Base-by-base conservation (phyloP, 2,797 vertebrate species). In the Columba guinea region DNA sequence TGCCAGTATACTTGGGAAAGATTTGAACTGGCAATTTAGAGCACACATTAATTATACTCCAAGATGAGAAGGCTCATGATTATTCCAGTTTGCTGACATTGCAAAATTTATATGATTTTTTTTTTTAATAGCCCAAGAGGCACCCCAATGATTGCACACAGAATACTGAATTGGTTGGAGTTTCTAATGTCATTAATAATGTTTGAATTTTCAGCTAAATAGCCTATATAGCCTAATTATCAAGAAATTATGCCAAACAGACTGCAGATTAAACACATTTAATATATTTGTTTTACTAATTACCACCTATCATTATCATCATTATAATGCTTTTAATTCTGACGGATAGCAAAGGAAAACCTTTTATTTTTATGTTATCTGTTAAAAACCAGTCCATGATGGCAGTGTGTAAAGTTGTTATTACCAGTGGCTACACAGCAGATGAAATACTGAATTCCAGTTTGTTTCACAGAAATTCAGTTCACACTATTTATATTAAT, bases 261-360 rank as follows among this genome's bases (percentile, higher is more conserved):
- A 84, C 55, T 91, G 80, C 62, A 96, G 88, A 92, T 95, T 90
- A 95, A 95, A 92, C 56, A 68, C 81, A 75, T 85, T 95, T 90
- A 95, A 84, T 86, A 28, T 86, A 80, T 96, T 97, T 96, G 87
- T 74, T 95, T 96, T 94, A 93, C 39, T 93, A 94, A 97, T 93
- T 93, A 91, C 49, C 68, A 94, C 55, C 69, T 91, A 92, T 76
- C 49, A 75, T 87, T 91, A 94, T 23, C 44, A 85, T 67, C 28
- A 74, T 89, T 87, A 85, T 55, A 92, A 74, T 90, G 65, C 12
- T 91, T 94, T 79, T 73, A 84, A 82, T 75, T 82, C 41, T 64
- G 35, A 87, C 30, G 21, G 35, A 84, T 30, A 71, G 55, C 27
- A 68, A 76, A 87, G 16, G 28, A 87, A 87, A 94, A 39, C 5